These are phyloP conservation scores for Pandemis heparana DNA, from an alignment of 2,888 invertebrate genomes.

Conservation along the genomic window DNA sequence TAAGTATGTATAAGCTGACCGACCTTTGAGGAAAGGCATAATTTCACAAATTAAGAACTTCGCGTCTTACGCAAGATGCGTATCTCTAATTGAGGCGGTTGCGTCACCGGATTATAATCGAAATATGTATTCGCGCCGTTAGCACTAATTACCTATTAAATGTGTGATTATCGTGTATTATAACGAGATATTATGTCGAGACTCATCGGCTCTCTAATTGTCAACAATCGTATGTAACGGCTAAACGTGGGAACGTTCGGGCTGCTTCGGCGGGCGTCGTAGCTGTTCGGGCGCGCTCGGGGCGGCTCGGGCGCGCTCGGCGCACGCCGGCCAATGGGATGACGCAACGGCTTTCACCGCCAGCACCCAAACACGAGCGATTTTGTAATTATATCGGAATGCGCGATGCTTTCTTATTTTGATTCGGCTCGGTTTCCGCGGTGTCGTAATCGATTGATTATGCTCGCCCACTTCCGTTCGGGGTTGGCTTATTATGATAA, in stretches of 20 bases:
- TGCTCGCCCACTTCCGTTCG: constrained; percentile 71
- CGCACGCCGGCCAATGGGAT: constrained; percentile 49
- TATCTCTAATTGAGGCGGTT: constrained; percentile 26
- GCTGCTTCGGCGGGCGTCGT: constrained; percentile 4
- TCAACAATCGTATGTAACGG: constrained; percentile 47
- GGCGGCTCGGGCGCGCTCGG: constrained; percentile 18
- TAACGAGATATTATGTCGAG: constrained; percentile 46
- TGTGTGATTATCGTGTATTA: constrained; percentile 37
- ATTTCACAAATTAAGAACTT: constrained; percentile 28
- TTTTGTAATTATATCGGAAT: constrained; percentile 79
- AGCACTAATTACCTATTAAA: constrained; percentile 45
- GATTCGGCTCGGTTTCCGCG: constrained; percentile 71
- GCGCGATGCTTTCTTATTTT: constrained; percentile 79
- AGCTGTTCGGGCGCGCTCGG: constrained; percentile 21
- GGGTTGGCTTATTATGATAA: constrained; percentile 47
- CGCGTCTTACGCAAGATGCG: constrained; percentile 18
- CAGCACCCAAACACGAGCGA: constrained; percentile 59
- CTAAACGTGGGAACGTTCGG: constrained; percentile 45
- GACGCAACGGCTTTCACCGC: constrained; percentile 79
- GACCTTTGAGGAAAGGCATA: constrained; percentile 29
- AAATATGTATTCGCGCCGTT: constrained; percentile 11
- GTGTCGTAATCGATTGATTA: constrained; percentile 56
- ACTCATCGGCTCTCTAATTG: constrained; percentile 46
- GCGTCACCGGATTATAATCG: constrained; percentile 31
- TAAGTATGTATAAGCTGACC: constrained; percentile 34